These are phyloP conservation scores for Genyomyrus donnyi DNA, from an alignment of 2,113 vertebrate species.

Conservation along the genomic window DNA sequence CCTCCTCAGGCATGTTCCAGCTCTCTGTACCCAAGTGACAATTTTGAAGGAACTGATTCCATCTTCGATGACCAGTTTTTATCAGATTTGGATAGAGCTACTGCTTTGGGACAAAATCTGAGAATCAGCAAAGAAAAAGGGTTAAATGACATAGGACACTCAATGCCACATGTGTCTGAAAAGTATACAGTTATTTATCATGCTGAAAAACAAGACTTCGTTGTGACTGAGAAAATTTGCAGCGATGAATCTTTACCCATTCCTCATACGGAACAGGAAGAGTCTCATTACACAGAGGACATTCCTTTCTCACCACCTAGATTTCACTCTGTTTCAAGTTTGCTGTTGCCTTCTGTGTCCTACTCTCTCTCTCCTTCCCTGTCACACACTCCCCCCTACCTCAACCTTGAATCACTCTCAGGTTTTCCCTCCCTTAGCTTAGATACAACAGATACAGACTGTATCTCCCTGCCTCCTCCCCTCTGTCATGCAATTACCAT, in stretches of 20 bases:
- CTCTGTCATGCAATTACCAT: not conserved
- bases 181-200: slow-evolving; percentile 14
- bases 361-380: not conserved
- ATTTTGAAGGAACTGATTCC: not conserved
- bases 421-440: not conserved
- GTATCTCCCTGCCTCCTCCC: not conserved
- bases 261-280: not conserved
- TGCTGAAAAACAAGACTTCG: not conserved
- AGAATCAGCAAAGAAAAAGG: slow-evolving; percentile 3
- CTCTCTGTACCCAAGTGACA: not conserved
- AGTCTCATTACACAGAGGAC: not conserved
- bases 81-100: not conserved
- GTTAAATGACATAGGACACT: not conserved
- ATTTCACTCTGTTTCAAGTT: not conserved
- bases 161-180: not conserved
- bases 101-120: not conserved
- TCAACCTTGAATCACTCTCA: not conserved
- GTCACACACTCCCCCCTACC: not conserved
- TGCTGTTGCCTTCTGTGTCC: slow-evolving; percentile 15
- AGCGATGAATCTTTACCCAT: not conserved
- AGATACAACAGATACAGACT: not conserved
- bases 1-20: not conserved
- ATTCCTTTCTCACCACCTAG: slow-evolving; percentile 6
- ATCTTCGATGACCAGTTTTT: not conserved
- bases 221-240: not conserved